Base-by-base conservation (phyloP, 2,797 vertebrate genomes). In the Neoniphon sammara region DNA sequence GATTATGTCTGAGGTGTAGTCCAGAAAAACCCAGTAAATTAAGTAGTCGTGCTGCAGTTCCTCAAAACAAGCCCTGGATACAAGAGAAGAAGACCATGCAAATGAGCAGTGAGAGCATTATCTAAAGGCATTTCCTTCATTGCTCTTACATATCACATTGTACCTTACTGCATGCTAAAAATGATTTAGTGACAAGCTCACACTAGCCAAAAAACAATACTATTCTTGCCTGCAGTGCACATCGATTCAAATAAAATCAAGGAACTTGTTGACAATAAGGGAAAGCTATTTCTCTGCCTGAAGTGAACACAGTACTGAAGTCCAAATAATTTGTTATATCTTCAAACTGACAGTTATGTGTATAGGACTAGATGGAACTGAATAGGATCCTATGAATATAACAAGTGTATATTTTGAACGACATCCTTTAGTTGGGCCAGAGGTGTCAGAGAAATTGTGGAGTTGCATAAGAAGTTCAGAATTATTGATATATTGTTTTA, bases 31-130 rank as follows among this genome's bases (percentile, higher is more conserved):
- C 98, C 98, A 99, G 18, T 87, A 91, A 8, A 54, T 20, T 58
- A 98, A 70, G 86, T 95, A 96, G 78, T 96, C 82, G 0, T 95
- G 93, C 77, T 99, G 97, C 68, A 99, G 93, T 82, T 99, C 97
- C 83, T 99, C 97, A 93, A 99, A 99, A 81, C 95, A 96, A 55
- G 97, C 97, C 91, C 98, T 99, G 89, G 75, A 85, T 60, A 70
- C 8, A 85, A 9, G 58, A 39, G 25, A 57, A 72, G 17, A 83
- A 0, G 2, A 55, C 9, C 34, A 74, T 61, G 18, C 23, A 34
- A 34, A 20, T 2, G 18, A 66, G 23, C 20, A 44, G 4, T 60
- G 27, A 74, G 15, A 34, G 1, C 17, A 17, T 61, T 50, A 23
- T 12, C 17, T 49, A 49, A 1, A 8, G 46, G 17, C 46, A 18